Base-by-base conservation (phyloP, 2,888 invertebrate species). In the Heterodera filipjevi region DNA sequence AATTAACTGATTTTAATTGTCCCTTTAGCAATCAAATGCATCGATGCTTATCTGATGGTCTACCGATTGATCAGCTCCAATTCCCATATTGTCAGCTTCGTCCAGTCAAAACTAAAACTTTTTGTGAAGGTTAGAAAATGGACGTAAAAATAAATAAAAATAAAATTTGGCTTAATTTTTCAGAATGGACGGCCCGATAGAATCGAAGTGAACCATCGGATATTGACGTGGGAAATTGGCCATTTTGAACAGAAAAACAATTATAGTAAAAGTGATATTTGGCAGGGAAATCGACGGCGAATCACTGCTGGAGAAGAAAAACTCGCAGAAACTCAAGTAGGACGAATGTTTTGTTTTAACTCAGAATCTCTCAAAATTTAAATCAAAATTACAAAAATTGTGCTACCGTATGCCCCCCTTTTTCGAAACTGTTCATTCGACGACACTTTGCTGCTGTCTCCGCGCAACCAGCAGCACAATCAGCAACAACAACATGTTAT, bases 101-200 rank as follows among this genome's bases (percentile, higher is more conserved):
- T 99, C 80, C 99, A 99, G 92, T 97, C 97, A 32, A 94, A 94
- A 86, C 96, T 98, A 22, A 92, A 98, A 84, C 93, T 99, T 85
- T 96, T 98, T 85, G 99, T 98, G 92, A 99, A 75, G 44, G 75
- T 33, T 32, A 19, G 64, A 14, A 32, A 19, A 53, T 22, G 1
- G 22, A n/a, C 27, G 8, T 30, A 12, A 59, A 59, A 49, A 49
- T 1, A 16, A 0, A 12, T 27, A 44, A n/a, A 27, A 59, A 12
- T 33, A 27, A 68, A 68, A 68, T 35, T 66, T 59, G 64, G 22
- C 22, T 59, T 66, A 33, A 44, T 53, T 35, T 35, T 27, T 27
- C 30, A 99, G 91, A 99, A 98, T 91, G 97, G 97, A 83, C 99
- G 99, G 90, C 97, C 98, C 0, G 99, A 99, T 90, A 97, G 97